Evolutionary conservation across 2,888 invertebrate species (phyloP).

Genomic region (Saturnia japonica): DNA sequence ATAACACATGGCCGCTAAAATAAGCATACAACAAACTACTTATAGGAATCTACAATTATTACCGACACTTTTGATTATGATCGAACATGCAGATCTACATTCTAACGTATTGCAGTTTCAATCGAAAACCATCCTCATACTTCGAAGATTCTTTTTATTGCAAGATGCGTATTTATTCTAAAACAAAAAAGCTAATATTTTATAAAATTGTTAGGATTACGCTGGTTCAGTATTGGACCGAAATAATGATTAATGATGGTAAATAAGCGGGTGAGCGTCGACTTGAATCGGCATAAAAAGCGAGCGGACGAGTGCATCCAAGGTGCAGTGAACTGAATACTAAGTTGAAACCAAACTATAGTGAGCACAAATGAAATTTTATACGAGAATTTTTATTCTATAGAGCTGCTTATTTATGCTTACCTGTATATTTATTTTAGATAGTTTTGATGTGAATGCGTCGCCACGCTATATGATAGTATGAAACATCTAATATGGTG

Average conservation of each 20-base stretch:
- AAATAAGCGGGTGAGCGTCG: conserved; percentile 79
- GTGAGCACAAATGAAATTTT: not conserved
- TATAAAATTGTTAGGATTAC: conserved; percentile 73
- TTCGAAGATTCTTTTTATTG: conserved; percentile 21
- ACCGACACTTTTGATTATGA: conserved; percentile 17
- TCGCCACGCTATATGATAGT: no score
- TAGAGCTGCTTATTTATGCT: not conserved
- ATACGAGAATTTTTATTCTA: not conserved
- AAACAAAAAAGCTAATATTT: conserved; percentile 78
- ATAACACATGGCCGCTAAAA: not conserved
- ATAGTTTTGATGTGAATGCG: not conserved
- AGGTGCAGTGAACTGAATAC: conserved; percentile 63
- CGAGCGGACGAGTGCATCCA: conserved; percentile 44
- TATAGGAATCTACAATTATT: not conserved
- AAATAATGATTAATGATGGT: conserved; percentile 82
- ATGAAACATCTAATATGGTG: no score
- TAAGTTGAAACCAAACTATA: not conserved
- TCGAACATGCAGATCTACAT: conserved; percentile 9
- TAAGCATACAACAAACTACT: conserved; percentile 16
- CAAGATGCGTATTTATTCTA: conserved; percentile 30
- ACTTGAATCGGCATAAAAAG: conserved; percentile 63
- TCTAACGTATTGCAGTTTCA: conserved; percentile 17
- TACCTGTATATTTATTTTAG: not conserved
- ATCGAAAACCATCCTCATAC: conserved; percentile 20
- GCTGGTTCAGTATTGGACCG: conserved; percentile 63